Base-by-base conservation (phyloP, 2,888 invertebrate genomes). In the Hybos culiciformis region DNA sequence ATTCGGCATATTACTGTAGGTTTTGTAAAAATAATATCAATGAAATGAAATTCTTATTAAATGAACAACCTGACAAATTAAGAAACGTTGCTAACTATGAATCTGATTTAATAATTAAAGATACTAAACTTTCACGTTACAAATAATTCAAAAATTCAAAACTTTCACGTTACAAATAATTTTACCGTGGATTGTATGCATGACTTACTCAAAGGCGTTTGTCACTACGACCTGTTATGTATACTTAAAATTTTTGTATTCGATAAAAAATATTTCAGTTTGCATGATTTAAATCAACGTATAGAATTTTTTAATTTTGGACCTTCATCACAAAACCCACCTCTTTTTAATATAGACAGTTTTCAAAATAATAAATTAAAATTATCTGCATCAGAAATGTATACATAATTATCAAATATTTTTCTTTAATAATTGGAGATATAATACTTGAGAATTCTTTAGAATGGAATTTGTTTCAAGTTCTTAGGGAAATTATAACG, bases 171-270 rank as follows among this genome's bases (percentile, higher is more conserved):
- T 20, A 17, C 17, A 8, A 29, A 39, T 8, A 43, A 43, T 19
- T 43, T 32, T 14, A 23, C 32, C 23, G 33, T 45, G 17, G 37
- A 45, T 41, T 31, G 41, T 7, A 41, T 41, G 37, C 41, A 38
- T 29, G 44, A 45, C 21, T 32, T 45, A 14, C 19, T 45, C 9
- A 41, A 45, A 36, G 44, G 44, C 12, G 41, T 45, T 21, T 45
- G 41, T 19, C 44, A 45, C 20, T 45, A 45, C 15, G 44, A 41
- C 32, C 17, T 45, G 5, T 31, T 40, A 6, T 31, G 38, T n/a
- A 41, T 45, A 23, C 36, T 42, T 11, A 43, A 43, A 19, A 15
- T 23, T 18, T 43, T 43, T 39, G 26, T 39, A 5, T n/a, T n/a
- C 15, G 18, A 33, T 33, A 37, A 39, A 24, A 43, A 39, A 43